Evolutionary conservation across 2,797 vertebrate genomes (phyloP), one percentile per base, ranked within the genome.

Genomic region (Neosilurus mollespiculum): DNA sequence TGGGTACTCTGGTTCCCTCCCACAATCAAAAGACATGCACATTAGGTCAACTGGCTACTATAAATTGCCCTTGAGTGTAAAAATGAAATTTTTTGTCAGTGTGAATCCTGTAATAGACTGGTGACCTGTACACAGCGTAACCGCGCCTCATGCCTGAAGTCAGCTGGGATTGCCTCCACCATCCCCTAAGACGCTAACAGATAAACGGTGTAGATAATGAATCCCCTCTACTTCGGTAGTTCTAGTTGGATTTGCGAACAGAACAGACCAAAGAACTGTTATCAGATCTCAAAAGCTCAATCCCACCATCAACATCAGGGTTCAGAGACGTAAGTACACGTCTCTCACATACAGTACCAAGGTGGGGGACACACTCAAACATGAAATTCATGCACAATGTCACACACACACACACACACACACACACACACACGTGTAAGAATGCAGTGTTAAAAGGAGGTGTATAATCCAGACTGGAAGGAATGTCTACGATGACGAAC

Each of bases 381-480:
- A n/a, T n/a, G 22, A n/a, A n/a, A n/a, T n/a, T n/a, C 30, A 59
- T 16, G 54, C 62, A 65, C 53, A 77, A 9, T 43, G 59, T 64
- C 81, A 78, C n/a, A 76, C 51, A 64, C 16, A 59, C 30, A 66
- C 49, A 81, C 80, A 22, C n/a, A n/a, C n/a, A n/a, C n/a, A n/a
- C n/a, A n/a, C n/a, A n/a, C n/a, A n/a, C n/a, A 61, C 18, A 61
- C 90, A 88, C 79, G 26, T 62, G 58, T 62, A 85, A 83, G 2
- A 18, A 7, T 54, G 75, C 34, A 79, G 75, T 3, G 78, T 37
- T 9, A 61, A 81, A 83, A 77, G 49, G 70, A 49, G 16, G 24
- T n/a, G 70, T 49, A 84, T 81, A 86, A 86, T 86, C 69, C 72
- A 51, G 73, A 83, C 78, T 72, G 81, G 9, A 80, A 88, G 88